Evolutionary conservation across 2,888 invertebrate genomes (phyloP).

Genomic region (Agrochola lychnidis): DNA sequence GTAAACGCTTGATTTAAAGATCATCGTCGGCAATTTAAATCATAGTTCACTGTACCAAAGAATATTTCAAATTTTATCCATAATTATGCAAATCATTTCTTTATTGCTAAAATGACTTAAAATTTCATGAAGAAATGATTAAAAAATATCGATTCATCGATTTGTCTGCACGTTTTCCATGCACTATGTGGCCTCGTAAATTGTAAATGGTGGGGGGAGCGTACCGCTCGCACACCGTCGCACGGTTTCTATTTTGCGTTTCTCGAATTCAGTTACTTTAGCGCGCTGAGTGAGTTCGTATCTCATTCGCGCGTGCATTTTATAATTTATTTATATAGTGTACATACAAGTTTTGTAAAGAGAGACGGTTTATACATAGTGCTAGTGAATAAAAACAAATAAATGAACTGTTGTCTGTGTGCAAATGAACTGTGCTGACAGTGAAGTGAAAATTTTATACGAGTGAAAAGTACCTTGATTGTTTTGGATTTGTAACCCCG

Average conservation of each 20-base stretch:
- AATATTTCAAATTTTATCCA: not conserved
- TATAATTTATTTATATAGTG: slow-evolving; percentile 83
- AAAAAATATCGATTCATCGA: slow-evolving; percentile 71
- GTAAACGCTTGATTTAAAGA: slow-evolving; percentile 78
- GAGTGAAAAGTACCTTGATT: slow-evolving; percentile 76
- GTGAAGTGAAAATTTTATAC: slow-evolving; percentile 82
- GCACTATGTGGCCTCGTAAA: slow-evolving; percentile 88
- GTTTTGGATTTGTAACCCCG: slow-evolving; percentile 73
- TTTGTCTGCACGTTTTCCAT: slow-evolving; percentile 79
- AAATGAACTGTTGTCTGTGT: slow-evolving; percentile 75
- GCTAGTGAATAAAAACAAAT: slow-evolving; percentile 78
- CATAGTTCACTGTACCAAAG: not conserved
- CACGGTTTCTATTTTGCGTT: slow-evolving; percentile 90
- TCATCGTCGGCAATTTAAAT: slow-evolving; percentile 31
- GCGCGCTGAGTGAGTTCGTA: slow-evolving; percentile 81
- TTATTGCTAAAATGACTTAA: slow-evolving; percentile 1
- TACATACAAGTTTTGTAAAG: slow-evolving; percentile 80
- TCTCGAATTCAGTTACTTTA: slow-evolving; percentile 88
- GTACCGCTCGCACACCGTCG: slow-evolving; percentile 84
- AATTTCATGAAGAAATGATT: slow-evolving; percentile 27
- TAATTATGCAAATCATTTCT: slow-evolving; percentile 10
- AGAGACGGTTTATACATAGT: slow-evolving; percentile 72
- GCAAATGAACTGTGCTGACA: slow-evolving; percentile 77
- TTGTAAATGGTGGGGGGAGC: slow-evolving; percentile 83
- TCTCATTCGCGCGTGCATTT: slow-evolving; percentile 84